These are phyloP conservation scores for Eupithecia inturbata DNA, from an alignment of 2,888 invertebrate genomes.

Conservation along the genomic window DNA sequence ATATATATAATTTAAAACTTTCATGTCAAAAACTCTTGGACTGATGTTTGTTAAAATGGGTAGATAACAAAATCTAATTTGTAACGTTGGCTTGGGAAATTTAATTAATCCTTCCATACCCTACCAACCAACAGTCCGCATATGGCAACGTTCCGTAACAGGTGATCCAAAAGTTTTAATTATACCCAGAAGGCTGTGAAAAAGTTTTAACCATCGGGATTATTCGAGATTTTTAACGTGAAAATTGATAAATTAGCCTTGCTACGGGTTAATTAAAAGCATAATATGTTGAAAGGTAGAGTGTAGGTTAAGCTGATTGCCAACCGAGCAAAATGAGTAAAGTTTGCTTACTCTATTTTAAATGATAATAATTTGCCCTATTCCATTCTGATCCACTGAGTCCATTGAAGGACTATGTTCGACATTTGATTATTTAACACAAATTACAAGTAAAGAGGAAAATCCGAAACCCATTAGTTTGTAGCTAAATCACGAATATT, in stretches of 20 bases:
- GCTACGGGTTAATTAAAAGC: neutral
- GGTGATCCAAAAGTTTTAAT: slow-evolving; percentile 3
- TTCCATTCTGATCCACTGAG: too few species aligned
- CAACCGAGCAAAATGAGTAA: too few species aligned
- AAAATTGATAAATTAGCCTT: neutral
- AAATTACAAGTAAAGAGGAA: too few species aligned
- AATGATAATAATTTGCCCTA: too few species aligned
- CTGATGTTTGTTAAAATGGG: too few species aligned
- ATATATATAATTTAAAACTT: too few species aligned
- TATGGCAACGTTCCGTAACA: neutral
- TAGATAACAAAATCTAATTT: neutral
- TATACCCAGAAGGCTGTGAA: neutral
- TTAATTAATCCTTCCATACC: neutral
- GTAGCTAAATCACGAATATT: too few species aligned
- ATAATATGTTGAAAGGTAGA: neutral
- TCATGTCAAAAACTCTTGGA: too few species aligned
- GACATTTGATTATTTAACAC: too few species aligned
- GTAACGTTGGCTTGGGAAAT: neutral
- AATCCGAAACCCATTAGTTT: too few species aligned
- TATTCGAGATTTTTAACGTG: neutral
- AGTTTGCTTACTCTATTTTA: too few species aligned
- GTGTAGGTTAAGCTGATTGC: neutral
- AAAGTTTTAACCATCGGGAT: neutral
- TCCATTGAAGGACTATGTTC: too few species aligned
- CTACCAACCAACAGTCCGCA: neutral